These are phyloP conservation scores for Gymnocheta viridis DNA, from an alignment of 2,888 invertebrate genomes.

Conservation along the genomic window DNA sequence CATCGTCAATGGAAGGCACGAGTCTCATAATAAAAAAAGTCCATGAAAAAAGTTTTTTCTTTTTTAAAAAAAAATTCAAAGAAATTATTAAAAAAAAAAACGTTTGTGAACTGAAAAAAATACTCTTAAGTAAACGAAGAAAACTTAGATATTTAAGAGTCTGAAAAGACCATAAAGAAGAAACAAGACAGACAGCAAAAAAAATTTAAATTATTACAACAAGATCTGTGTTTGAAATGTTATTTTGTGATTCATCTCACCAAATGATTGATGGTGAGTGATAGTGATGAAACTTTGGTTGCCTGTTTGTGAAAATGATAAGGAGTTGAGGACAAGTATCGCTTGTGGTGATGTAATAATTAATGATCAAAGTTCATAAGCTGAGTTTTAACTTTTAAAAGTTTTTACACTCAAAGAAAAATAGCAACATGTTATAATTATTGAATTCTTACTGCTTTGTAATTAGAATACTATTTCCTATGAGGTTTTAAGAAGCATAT, in stretches of 20 bases:
- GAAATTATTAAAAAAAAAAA: background rate
- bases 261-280: background rate
- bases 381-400: no score
- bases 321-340: no score
- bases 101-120: background rate
- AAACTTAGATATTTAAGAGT: slow-evolving; percentile 34
- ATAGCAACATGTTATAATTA: no score
- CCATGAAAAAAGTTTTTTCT: no score
- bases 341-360: no score
- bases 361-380: no score
- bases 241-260: background rate
- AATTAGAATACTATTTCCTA: no score
- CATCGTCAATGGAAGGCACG: background rate
- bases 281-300: background rate
- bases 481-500: no score
- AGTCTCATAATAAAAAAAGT: background rate
- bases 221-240: background rate
- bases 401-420: no score
- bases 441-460: no score
- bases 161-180: background rate
- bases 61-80: background rate
- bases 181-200: background rate
- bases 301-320: background rate
- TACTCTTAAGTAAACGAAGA: background rate
- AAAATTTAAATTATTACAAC: no score